phyloP scores from a whole-genome alignment of 1,140 invertebrate species.

The Diplogasteroides magnus region DNA sequence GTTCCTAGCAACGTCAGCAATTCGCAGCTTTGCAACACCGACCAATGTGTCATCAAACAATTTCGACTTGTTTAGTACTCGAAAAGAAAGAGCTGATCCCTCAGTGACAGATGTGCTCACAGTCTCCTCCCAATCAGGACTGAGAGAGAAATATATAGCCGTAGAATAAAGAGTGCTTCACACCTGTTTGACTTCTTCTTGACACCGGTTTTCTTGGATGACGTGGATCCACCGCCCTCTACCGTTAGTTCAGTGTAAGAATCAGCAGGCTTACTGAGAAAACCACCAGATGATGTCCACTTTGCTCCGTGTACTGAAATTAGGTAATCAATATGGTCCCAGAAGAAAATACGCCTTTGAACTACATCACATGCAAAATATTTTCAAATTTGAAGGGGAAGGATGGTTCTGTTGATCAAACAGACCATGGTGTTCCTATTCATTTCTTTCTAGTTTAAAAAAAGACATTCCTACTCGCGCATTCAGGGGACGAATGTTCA shows the following conservation, averaged over 20 bases:
- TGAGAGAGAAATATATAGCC: no score
- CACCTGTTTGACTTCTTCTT: constrained; percentile 48
- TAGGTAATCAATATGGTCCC: neutral
- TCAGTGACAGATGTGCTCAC: constrained; percentile 41
- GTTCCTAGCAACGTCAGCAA: constrained; percentile 39
- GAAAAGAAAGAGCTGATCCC: constrained; percentile 40
- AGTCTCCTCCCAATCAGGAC: constrained; percentile 49
- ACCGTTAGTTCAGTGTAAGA: constrained; percentile 40
- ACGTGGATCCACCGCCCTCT: constrained; percentile 19
- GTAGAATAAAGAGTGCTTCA: no score
- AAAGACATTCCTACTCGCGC: no score
- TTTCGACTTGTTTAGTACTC: constrained; percentile 42
- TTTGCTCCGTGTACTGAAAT: neutral
- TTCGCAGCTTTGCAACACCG: constrained; percentile 38
- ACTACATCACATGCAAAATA: neutral
- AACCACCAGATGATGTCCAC: constrained; percentile 16
- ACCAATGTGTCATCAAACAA: constrained; percentile 46
- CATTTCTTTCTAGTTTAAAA: no score
- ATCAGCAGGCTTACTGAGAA: constrained; percentile 35
- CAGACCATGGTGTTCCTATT: no score
- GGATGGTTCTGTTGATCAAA: no score
- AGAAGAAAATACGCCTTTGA: neutral
- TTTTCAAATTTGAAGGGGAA: neutral
- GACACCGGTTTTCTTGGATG: constrained; percentile 26
- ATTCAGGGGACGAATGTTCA: no score